Conservation (phyloP, 1,140 invertebrate genomes). For the Phymorhynchus buccinoides region DNA sequence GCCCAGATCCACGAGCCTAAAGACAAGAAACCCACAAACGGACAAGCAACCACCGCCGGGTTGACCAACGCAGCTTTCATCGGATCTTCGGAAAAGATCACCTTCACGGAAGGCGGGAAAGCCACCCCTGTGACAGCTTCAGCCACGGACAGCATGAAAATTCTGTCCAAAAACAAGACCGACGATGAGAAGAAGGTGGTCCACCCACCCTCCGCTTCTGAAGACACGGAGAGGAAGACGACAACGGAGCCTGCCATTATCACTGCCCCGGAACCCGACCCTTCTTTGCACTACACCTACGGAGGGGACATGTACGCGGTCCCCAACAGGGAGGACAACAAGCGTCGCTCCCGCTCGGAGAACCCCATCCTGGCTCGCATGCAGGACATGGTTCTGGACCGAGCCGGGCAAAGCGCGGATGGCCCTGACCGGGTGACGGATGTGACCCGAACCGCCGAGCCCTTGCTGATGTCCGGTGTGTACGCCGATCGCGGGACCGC, state of each 20-base stretch:
- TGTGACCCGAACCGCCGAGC: not conserved
- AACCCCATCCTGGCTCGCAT: slow-evolving; percentile 44
- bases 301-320: slow-evolving; percentile 39
- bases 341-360: not conserved
- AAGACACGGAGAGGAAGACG: not conserved
- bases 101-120: not conserved
- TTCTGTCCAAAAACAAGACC: slow-evolving; percentile 47
- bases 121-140: not conserved
- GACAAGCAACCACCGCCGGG: not conserved
- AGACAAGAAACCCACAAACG: not conserved
- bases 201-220: not conserved
- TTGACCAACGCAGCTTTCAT: not conserved
- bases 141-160: slow-evolving; percentile 49
- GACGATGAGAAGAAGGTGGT: slow-evolving; percentile 45
- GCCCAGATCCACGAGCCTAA: slow-evolving; percentile 9
- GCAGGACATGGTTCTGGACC: slow-evolving; percentile 43
- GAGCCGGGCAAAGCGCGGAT: too few relatives aligned
- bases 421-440: not conserved
- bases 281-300: slow-evolving; percentile 34
- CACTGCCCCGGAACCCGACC: not conserved
- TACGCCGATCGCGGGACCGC: not conserved
- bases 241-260: not conserved
- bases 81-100: not conserved
- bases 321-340: slow-evolving; percentile 23
- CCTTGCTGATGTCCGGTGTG: not conserved